phyloP scores from a whole-genome alignment of 2,888 invertebrate genomes.

The Linnaemya vulpina region DNA sequence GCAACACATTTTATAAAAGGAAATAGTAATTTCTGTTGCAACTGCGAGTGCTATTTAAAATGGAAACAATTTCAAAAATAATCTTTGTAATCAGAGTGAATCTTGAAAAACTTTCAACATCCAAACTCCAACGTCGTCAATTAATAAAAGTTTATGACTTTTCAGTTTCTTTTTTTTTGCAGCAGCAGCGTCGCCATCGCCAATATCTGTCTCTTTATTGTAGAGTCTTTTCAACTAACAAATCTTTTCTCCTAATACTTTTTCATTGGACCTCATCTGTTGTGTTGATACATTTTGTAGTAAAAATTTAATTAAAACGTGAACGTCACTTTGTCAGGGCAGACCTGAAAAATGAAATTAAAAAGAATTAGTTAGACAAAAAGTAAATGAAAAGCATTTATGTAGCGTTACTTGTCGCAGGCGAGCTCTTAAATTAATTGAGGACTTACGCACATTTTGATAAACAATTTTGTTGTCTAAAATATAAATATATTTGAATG shows the following conservation, averaged over 20 bases:
- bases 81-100: background rate
- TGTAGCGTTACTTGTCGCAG: background rate
- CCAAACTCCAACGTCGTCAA: constrained; percentile 38
- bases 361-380: background rate
- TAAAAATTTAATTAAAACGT: constrained; percentile 73
- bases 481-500: no score
- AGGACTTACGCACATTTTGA: no score
- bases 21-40: background rate
- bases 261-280: constrained; percentile 70
- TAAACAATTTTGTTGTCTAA: no score
- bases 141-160: constrained; percentile 62
- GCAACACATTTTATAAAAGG: background rate
- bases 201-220: constrained; percentile 2
- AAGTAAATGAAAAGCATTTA: background rate
- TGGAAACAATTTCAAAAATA: no score
- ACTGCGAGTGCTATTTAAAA: background rate
- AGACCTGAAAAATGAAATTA: background rate
- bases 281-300: constrained; percentile 70
- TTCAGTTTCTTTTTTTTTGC: constrained; percentile 43
- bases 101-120: constrained; percentile 47
- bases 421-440: no score
- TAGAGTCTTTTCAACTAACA: constrained; percentile 59
- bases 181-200: constrained; percentile 9
- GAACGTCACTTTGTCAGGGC: constrained; percentile 5
- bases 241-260: constrained; percentile 22